Conservation (phyloP, 2,888 invertebrate species). For the Protonemura montana region DNA sequence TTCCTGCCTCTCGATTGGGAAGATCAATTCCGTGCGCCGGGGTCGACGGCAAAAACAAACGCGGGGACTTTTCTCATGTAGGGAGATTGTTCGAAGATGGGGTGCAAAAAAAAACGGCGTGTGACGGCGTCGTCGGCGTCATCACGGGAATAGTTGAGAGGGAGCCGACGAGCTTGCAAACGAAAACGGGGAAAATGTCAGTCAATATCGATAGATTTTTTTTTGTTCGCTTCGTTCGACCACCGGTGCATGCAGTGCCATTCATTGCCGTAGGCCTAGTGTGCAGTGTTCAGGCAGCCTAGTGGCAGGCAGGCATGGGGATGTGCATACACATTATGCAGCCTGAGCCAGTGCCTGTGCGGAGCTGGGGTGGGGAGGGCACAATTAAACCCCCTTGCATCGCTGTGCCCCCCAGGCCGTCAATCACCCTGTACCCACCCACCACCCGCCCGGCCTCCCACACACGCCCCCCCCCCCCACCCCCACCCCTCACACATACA, state of each 20-base stretch:
- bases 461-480: neutral
- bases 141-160: neutral
- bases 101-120: neutral
- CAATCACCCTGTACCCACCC: conserved; percentile 25
- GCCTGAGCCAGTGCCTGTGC: neutral
- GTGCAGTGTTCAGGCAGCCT: too few relatives aligned
- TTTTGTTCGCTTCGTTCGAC: neutral
- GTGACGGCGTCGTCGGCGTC: neutral
- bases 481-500: neutral
- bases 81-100: conserved; percentile 14
- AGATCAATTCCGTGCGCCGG: conserved; percentile 8
- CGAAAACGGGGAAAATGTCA: conserved; percentile 12
- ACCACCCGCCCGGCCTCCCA: neutral
- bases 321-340: conserved; percentile 24
- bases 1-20: neutral
- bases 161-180: neutral
- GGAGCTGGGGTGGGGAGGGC: conserved; percentile 1
- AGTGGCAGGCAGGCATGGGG: too few relatives aligned
- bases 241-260: neutral
- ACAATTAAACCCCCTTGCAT: conserved; percentile 33
- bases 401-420: conserved; percentile 29
- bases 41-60: conserved; percentile 20
- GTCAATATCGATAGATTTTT: conserved; percentile 16
- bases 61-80: neutral
- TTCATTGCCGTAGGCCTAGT: neutral